A percentile compares a stretch with the other conserved stretches of the same genome.
phyloP scores from a whole-genome alignment of 92 coral and sea anemone species.

The Siderastrea siderea region DNA sequence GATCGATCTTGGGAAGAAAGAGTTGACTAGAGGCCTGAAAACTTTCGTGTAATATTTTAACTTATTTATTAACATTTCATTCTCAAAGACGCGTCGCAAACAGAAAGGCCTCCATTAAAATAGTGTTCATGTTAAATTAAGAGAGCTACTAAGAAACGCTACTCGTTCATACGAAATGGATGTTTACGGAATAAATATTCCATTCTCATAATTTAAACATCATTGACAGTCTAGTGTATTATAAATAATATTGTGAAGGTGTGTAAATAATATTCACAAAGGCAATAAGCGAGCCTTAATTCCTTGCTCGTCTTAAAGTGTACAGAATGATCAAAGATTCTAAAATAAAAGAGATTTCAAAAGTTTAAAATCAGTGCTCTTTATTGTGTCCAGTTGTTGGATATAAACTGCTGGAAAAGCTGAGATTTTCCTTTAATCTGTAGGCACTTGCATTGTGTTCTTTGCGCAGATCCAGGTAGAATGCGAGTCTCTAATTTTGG shows the following conservation, averaged over 20 bases:
- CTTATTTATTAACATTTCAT: constrained; percentile 35
- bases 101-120: not conserved
- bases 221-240: constrained; percentile 37
- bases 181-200: constrained; percentile 13
- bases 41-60: not conserved
- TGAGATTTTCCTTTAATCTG: no score
- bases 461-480: not conserved
- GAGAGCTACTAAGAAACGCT: not conserved
- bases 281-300: constrained; percentile 25
- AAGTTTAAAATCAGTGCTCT: not conserved
- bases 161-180: not conserved
- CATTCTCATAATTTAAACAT: constrained; percentile 36
- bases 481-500: no score
- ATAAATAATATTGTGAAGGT: constrained; percentile 30
- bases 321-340: constrained; percentile 44
- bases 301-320: constrained; percentile 32
- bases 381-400: not conserved
- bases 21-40: not conserved
- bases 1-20: not conserved
- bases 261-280: constrained; percentile 38
- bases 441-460: not conserved
- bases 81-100: not conserved
- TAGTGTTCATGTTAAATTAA: not conserved
- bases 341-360: constrained; percentile 44
- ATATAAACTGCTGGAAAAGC: not conserved